A percentile compares a stretch with the other conserved stretches of the same genome.
These are phyloP conservation scores for Natrix natrix DNA, from an alignment of 2,797 vertebrate genomes.

Conservation along the genomic window DNA sequence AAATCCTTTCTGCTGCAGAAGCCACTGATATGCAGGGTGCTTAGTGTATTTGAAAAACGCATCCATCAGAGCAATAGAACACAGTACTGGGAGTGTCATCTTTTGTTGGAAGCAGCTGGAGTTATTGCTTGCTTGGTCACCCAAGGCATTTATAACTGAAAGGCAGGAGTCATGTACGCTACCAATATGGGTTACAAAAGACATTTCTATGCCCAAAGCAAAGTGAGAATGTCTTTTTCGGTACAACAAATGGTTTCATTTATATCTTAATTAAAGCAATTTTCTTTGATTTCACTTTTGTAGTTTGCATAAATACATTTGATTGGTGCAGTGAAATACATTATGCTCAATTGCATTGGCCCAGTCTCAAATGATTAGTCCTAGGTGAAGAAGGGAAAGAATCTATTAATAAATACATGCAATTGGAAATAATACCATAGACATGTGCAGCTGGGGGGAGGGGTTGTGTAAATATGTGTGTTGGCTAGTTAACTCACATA, in stretches of 20 bases:
- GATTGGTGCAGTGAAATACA: slow-evolving; percentile 53
- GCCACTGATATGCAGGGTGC: slow-evolving; percentile 54
- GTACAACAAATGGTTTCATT: slow-evolving; percentile 58
- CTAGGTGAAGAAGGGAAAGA: slow-evolving; percentile 1
- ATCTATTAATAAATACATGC: slow-evolving; percentile 4
- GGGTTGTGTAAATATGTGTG: background rate
- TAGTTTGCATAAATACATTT: slow-evolving; percentile 56
- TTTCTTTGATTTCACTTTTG: slow-evolving; percentile 57
- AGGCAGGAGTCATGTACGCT: slow-evolving; percentile 46
- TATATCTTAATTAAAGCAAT: slow-evolving; percentile 61
- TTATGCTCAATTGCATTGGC: slow-evolving; percentile 24
- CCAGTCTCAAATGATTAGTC: slow-evolving; percentile 25
- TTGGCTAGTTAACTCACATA: background rate
- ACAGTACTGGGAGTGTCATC: slow-evolving; percentile 48
- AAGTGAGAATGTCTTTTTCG: slow-evolving; percentile 59
- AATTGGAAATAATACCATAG: slow-evolving; percentile 11
- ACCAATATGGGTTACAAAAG: slow-evolving; percentile 60
- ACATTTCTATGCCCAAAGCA: slow-evolving; percentile 62
- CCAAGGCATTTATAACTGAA: slow-evolving; percentile 63
- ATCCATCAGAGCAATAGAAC: slow-evolving; percentile 65
- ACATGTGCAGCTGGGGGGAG: background rate
- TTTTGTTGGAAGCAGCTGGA: slow-evolving; percentile 63
- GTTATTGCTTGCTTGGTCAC: slow-evolving; percentile 61
- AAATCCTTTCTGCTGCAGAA: slow-evolving; percentile 53
- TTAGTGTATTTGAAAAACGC: slow-evolving; percentile 49